Evolutionary conservation across 1,140 invertebrate species (phyloP).

Genomic region (Cyrtorhinus lividipennis): DNA sequence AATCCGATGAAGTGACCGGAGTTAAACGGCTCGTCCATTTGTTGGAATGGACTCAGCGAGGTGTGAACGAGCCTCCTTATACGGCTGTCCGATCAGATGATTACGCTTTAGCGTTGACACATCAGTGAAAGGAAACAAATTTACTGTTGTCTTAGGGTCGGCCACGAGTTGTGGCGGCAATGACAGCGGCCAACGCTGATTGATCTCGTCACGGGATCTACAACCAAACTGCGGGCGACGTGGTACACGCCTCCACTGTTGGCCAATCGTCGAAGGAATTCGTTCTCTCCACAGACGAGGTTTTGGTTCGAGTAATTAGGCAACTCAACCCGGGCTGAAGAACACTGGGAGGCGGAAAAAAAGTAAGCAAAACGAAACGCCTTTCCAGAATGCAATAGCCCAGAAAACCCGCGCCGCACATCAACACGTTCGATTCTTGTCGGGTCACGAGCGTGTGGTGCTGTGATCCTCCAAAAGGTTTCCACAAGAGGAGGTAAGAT

Average conservation of each 20-base stretch:
- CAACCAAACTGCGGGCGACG: neutral
- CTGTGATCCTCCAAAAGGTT: neutral
- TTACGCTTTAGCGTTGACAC: neutral
- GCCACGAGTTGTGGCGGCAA: neutral
- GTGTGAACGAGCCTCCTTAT: neutral
- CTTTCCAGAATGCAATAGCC: neutral
- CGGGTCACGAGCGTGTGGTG: neutral
- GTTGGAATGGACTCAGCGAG: too few relatives aligned
- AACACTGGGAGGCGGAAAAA: too few relatives aligned
- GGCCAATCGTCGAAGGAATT: neutral
- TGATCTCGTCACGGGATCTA: constrained; percentile 9
- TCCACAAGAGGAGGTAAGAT: too few relatives aligned
- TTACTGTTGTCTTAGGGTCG: neutral
- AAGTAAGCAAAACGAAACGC: too few relatives aligned
- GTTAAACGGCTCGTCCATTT: too few relatives aligned
- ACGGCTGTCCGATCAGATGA: neutral
- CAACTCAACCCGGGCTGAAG: neutral
- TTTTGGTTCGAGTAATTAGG: neutral
- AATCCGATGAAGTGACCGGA: too few relatives aligned
- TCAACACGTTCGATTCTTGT: constrained; percentile 8
- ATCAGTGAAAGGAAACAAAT: constrained; percentile 2
- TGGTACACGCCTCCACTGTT: neutral
- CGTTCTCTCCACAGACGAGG: neutral
- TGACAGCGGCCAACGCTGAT: neutral
- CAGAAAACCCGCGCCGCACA: neutral